Base-by-base conservation (phyloP, 2,797 vertebrate genomes). In the Oceanodroma leucorhoa region DNA sequence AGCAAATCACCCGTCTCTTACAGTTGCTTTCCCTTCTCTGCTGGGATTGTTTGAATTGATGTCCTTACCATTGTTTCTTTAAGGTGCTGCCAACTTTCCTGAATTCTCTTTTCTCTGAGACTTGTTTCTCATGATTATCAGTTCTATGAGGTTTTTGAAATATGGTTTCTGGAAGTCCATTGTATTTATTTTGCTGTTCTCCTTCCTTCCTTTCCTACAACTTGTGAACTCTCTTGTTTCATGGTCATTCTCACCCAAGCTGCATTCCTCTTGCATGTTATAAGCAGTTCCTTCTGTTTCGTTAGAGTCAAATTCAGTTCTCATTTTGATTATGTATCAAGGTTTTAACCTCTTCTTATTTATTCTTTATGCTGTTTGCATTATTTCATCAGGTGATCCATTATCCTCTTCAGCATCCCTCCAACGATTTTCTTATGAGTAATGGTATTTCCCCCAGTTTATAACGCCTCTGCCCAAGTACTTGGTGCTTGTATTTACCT, bases 101-200 rank as follows among this genome's bases (percentile, higher is more conserved):
- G 94, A 93, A 67, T 83, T 91, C 53, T 60, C 34, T 93, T 90
- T 96, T 93, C 85, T 90, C 83, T 58, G 27, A 65, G 83, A 40
- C 46, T 95, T 78, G 83, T 66, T 95, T 95, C 90, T 95, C 84
- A 86, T 83, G 87, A 66, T 94, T 95, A 95, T 92, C 92, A 84
- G 88, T 89, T 87, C 86, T 83, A 64, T 89, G 32, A 87, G 78
- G 51, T 66, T 95, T 96, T 94, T 97, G 89, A 97, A 84, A 96
- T 96, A 96, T 53, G 83, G 73, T 73, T 96, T 95, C 94, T 95
- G 94, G 94, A 97, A 97, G 90, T 95, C 94, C 90, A 96, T 96
- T 96, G 96, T 95, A 69, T 93, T 97, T 94, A 87, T 95, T 96
- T 94, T 95, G 86, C 88, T 87, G 73, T 76, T 96, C 94, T 92